Evolutionary conservation across 2,113 vertebrate genomes (phyloP).

Genomic region (Tragelaphus buxtoni): DNA sequence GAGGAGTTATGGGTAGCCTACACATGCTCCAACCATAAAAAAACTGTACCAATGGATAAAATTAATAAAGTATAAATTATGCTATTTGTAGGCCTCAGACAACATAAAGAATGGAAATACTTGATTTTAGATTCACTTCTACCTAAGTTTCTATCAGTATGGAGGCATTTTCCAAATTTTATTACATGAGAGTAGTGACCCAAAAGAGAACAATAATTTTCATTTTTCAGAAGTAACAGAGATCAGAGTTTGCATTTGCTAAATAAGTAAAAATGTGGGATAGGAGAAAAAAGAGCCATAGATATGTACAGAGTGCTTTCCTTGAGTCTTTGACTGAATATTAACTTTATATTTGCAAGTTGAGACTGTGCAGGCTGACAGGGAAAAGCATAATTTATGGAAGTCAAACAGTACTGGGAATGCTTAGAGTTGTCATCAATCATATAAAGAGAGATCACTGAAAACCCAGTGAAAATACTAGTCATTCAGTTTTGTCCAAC

Average conservation of each 20-base stretch:
- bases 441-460: neutral
- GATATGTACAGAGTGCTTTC: neutral
- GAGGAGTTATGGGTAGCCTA: neutral
- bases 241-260: neutral
- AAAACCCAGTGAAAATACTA: neutral
- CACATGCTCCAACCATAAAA: neutral
- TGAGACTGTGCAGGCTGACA: neutral
- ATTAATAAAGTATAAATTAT: neutral
- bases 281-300: neutral
- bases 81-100: neutral
- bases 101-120: neutral
- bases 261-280: neutral
- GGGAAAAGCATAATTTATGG: neutral
- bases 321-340: neutral
- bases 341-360: neutral
- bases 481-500: neutral
- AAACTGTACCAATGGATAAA: neutral
- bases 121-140: neutral
- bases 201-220: neutral
- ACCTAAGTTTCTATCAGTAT: neutral
- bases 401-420: neutral
- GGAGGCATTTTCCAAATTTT: neutral
- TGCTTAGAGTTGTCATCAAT: neutral
- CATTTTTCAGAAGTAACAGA: neutral
- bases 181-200: rapidly evolving